Base-by-base conservation (phyloP, 2,888 invertebrate genomes). In the Gandaritis pyraliata region DNA sequence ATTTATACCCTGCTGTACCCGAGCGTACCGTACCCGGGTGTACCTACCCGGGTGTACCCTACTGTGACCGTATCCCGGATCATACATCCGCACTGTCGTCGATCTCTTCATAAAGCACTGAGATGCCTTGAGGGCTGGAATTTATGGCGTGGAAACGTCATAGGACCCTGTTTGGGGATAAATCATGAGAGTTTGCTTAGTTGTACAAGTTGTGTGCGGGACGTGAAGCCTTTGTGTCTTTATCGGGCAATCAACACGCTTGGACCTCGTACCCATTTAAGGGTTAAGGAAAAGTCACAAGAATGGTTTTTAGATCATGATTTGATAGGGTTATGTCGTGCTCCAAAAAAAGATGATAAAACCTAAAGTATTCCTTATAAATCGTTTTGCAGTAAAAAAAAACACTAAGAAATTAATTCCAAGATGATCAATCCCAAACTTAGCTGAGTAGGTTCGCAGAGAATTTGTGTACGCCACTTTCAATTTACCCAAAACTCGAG, bases 91-190 rank as follows among this genome's bases (percentile, higher is more conserved):
- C 75, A 74, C 82, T 84, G 88, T 87, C 85, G 85, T 82, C 84
- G 83, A 81, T 82, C 86, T 88, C 88, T 88, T 88, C 90, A 88
- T 90, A 86, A 83, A 86, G 82, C 82, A 83, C 85, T 84, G 88
- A 88, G 90, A 87, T 85, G 90, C 86, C 89, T 90, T 90, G 92
- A 88, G 88, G 89, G 88, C 81, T 79, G 85, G 74, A 80, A 92
- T 92, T 91, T 92, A 92, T 90, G 87, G 88, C 70, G 86, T 90
- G 90, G 90, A 91, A 91, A 90, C 86, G 90, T 92, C 92, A 91
- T 86, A 83, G 85, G 80, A 74, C 76, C 81, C 86, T 86, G 85
- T 87, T 86, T 81, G 73, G 75, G 75, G 76, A 88, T 92, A 91
- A 90, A 91, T 92, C 92, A 92, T 87, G 80, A 80, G 75, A 83